Evolutionary conservation across 2,797 vertebrate species (phyloP).

Genomic region (Falco peregrinus): DNA sequence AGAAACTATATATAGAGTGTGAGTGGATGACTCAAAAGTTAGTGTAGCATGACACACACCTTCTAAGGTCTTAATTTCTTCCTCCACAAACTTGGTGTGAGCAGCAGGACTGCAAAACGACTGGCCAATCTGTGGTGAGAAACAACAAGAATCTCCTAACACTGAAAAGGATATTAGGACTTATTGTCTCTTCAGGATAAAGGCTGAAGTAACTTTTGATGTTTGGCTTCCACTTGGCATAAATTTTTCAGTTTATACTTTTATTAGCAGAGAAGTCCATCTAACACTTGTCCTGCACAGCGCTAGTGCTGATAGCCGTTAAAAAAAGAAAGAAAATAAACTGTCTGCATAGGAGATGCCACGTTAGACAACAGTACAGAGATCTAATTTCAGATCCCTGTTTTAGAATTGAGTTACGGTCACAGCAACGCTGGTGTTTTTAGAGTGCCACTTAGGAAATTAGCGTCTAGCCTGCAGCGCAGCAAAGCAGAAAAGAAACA

Average conservation of each 20-base stretch:
- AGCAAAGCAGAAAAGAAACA: not conserved
- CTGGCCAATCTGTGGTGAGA: not conserved
- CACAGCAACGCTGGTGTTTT: not conserved
- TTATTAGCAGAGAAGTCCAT: not conserved
- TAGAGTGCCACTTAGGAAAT: no score
- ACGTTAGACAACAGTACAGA: accelerated
- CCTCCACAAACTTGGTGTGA: not conserved
- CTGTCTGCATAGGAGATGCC: not conserved
- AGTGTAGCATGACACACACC: not conserved
- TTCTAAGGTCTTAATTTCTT: not conserved
- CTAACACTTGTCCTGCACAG: not conserved
- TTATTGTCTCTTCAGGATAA: not conserved
- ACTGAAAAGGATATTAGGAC: not conserved
- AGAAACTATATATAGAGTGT: not conserved
- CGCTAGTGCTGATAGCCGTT: accelerated
- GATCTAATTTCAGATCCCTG: not conserved
- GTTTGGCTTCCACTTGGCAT: not conserved
- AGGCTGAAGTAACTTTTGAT: not conserved
- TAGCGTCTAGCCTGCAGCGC: not conserved
- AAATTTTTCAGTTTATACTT: not conserved
- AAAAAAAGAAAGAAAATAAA: not conserved
- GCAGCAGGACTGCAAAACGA: not conserved
- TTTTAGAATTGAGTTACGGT: not conserved
- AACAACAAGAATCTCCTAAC: no score
- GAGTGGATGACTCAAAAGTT: not conserved